Evolutionary conservation across 2,888 invertebrate species (phyloP), one percentile per base, ranked within the genome.

Genomic region (Embidobia sp.): DNA sequence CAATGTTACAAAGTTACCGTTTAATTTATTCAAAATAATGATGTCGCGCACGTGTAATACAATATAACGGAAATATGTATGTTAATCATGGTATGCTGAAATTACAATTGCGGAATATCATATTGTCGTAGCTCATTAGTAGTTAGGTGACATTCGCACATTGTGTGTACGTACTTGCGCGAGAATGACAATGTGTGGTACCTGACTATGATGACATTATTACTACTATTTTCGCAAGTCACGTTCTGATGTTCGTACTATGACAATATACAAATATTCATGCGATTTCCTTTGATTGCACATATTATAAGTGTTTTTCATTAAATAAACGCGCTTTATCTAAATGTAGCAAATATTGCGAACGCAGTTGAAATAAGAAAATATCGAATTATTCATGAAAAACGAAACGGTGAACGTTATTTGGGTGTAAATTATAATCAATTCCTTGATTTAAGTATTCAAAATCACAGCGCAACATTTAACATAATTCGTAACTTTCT

Each of bases 111-210:
- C 29, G 51, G 49, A 59, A 69, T 59, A 51, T 59, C 29, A 42
- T 59, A 42, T 59, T 51, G 40, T 44, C 29, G 69, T 49, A 61
- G 22, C 69, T 70, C 59, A 70, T 70, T 44, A 70, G 69, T 70
- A 59, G 69, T 70, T 70, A 70, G 51, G 44, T 59, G 69, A 70
- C 59, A 70, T 70, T 64, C 64, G 44, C 19, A 64, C 40, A 59
- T 59, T 46, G 42, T 22, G 26, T 27, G 27, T 22, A 22, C 26
- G 26, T 57, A 57, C 13, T 57, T 42, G 29, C 42, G 13, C 18
- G 42, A 29, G 55, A 57, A 57, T 42, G 40, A 57, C 55, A 57
- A 42, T 57, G 42, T 42, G 27, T 18, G 18, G 55, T 18, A 27
- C n/a, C 46, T 19, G 55, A 46, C 46, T 42, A 42, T 69, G 42